Evolutionary conservation across 2,888 invertebrate genomes (phyloP), one percentile per base, ranked within the genome.

Genomic region (Caenorhabditis becei): DNA sequence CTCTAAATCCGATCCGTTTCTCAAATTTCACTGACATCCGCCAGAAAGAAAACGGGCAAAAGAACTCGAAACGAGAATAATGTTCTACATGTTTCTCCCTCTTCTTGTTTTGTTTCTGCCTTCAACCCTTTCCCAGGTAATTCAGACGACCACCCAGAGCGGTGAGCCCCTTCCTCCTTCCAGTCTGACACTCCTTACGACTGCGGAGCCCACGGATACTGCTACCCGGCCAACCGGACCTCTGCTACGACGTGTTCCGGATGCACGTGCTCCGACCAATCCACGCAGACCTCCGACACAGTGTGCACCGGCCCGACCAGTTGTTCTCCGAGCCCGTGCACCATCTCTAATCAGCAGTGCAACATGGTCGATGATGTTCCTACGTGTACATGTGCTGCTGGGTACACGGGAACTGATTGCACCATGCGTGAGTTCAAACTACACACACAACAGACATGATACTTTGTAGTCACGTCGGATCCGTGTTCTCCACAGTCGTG

Each of bases 371-470:
- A 80, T 32, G 74, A 41, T 51, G 49, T 49, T 58, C 58, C 79
- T 7, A 70, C 56, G 11, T 85, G 85, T 58, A 70, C 70, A 23
- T 85, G 85, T 44, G 70, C 70, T 18, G 66, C 56, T 23, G 81
- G 79, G 26, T 82, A 65, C 59, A 80, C 82, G 32, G 85, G 80
- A 61, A 67, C 69, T 20, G 71, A 82, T 28, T 85, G 85, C 58
- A 53, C 66, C 11, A 71, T 78, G 65, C 23, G 82, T 82, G 23
- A 71, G 62, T 59, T 18, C 41, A 26, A 28, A 59, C 56, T 24
- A 32, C 16, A 67, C 14, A n/a, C 32, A 28, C n/a, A n/a, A n/a
- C n/a, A n/a, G n/a, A n/a, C n/a, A n/a, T n/a, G n/a, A n/a, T n/a
- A n/a, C n/a, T n/a, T 74, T 70, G 24, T 53, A 80, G 80, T 75